Percentiles rank a stretch among this genome's conserved stretches.
phyloP scores from a whole-genome alignment of 2,113 vertebrate genomes.

The Spermophilus dauricus region DNA sequence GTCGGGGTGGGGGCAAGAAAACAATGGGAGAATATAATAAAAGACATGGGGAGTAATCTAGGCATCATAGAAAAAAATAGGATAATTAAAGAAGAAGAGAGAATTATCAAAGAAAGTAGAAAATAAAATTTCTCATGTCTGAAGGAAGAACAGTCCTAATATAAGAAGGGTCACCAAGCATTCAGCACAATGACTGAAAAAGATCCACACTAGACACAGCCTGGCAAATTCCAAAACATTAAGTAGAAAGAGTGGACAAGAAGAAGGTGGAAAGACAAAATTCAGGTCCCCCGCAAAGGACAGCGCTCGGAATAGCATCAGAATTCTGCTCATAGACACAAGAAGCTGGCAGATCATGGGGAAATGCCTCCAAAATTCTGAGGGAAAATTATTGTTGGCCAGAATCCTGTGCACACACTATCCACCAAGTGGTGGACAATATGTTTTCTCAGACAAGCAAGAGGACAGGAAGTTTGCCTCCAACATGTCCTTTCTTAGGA shows the following conservation, averaged over 20 bases:
- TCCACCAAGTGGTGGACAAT: neutral
- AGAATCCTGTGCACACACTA: neutral
- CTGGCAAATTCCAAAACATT: neutral
- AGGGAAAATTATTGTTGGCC: neutral
- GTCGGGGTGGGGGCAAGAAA: too few species aligned
- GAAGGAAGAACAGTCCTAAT: neutral
- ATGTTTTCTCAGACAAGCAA: neutral
- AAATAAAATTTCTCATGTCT: neutral
- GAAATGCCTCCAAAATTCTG: neutral
- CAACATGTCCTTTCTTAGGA: neutral
- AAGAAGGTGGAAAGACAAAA: neutral
- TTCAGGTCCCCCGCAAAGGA: neutral
- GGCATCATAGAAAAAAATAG: neutral
- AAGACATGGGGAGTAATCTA: neutral
- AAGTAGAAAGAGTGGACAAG: neutral
- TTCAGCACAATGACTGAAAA: neutral
- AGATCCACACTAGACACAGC: neutral
- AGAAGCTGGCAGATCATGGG: neutral
- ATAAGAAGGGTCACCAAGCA: neutral
- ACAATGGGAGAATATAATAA: too few species aligned
- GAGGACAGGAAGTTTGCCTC: neutral
- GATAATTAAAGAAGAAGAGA: constrained; percentile 14
- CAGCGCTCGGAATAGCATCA: neutral
- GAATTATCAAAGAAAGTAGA: neutral
- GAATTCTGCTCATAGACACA: neutral